Percentiles rank a stretch among this genome's conserved stretches.
Conservation (phyloP, 2,888 invertebrate genomes). For the Phanerotoma sp. region DNA sequence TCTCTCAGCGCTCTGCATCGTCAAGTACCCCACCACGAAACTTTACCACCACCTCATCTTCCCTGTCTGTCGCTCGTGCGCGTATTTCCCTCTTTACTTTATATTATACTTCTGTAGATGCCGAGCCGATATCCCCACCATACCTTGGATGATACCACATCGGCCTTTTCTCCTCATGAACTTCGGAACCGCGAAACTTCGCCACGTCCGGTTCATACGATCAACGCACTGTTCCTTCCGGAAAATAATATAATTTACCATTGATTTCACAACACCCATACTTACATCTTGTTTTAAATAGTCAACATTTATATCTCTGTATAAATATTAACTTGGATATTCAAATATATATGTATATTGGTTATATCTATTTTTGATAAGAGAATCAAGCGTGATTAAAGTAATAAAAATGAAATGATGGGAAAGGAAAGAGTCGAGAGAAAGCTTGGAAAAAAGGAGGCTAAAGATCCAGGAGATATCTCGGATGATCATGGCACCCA, state of each 20-base stretch:
- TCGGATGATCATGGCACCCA: constrained; percentile 41
- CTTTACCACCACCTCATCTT: constrained; percentile 18
- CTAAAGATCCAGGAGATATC: constrained; percentile 18
- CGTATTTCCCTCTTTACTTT: constrained; percentile 19
- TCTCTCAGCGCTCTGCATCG: constrained; percentile 33
- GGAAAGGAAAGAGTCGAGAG: constrained; percentile 23
- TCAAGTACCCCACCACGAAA: constrained; percentile 16
- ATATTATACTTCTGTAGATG: constrained; percentile 22
- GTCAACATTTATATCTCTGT: too few species aligned
- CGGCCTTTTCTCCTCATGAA: constrained; percentile 7
- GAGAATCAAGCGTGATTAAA: not conserved
- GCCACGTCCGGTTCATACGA: constrained; percentile 27
- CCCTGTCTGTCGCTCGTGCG: constrained; percentile 16
- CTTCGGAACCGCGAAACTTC: constrained; percentile 24
- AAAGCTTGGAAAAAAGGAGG: constrained; percentile 23
- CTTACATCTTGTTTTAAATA: too few species aligned
- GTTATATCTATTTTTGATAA: not conserved
- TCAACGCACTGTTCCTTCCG: constrained; percentile 34
- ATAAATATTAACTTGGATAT: too few species aligned
- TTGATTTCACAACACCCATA: not conserved
- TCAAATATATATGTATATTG: too few species aligned
- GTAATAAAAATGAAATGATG: constrained; percentile 1
- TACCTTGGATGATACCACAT: constrained; percentile 14
- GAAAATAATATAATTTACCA: constrained; percentile 29
- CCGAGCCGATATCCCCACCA: constrained; percentile 24